phyloP scores from a whole-genome alignment of 2,113 vertebrate genomes.

The western clawed frog (Xenopus tropicalis) region DNA sequence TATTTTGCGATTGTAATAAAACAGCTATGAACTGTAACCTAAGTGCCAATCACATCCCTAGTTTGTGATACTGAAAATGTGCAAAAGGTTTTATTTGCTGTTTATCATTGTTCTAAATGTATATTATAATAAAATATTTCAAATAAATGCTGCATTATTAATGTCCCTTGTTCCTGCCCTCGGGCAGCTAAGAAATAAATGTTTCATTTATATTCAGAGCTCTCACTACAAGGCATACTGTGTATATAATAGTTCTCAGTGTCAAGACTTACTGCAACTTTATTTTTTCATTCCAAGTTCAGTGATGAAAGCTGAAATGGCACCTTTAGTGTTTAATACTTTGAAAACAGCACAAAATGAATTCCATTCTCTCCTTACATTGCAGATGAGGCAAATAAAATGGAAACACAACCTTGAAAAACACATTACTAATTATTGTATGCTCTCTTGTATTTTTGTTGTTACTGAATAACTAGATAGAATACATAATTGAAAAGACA shows the following conservation, averaged over 20 bases:
- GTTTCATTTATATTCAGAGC: constrained; percentile 64
- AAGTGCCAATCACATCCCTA: constrained; percentile 6
- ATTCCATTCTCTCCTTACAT: constrained; percentile 23
- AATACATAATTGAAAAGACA: no score
- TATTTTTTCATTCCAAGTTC: constrained; percentile 46
- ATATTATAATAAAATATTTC: constrained; percentile 72
- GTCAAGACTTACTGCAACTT: constrained; percentile 35
- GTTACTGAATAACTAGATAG: no score
- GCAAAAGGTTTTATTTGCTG: constrained; percentile 50
- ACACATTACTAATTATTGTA: no score
- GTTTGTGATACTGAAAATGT: constrained; percentile 49
- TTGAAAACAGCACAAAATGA: constrained; percentile 33
- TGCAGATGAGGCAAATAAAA: not conserved
- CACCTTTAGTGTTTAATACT: constrained; percentile 47
- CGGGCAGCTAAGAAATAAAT: constrained; percentile 61
- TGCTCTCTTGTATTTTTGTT: no score
- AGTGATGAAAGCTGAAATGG: constrained; percentile 24
- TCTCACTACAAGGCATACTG: constrained; percentile 51
- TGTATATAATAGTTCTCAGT: constrained; percentile 46
- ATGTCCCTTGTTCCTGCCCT: constrained; percentile 60
- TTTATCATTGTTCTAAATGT: constrained; percentile 60
- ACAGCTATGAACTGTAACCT: constrained; percentile 1
- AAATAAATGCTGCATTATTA: constrained; percentile 74
- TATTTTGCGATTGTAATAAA: constrained; percentile 1
- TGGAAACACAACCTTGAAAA: constrained; percentile 10